These are phyloP conservation scores for Fistularia tabacaria DNA, from an alignment of 2,797 vertebrate genomes.

Conservation along the genomic window DNA sequence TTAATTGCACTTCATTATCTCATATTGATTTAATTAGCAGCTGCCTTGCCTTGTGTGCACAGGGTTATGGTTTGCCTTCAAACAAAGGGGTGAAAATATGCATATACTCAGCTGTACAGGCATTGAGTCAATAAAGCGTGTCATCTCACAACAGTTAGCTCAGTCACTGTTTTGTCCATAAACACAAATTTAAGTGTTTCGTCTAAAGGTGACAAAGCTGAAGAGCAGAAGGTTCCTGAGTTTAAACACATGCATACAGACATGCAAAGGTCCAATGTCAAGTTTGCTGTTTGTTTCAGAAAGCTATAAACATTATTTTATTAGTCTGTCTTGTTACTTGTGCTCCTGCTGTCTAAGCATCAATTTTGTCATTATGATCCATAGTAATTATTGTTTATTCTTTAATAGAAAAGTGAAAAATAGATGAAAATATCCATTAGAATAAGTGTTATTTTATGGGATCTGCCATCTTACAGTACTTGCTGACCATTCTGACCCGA, in stretches of 20 bases:
- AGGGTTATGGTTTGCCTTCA: slow-evolving; percentile 86
- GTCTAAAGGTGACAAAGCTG: slow-evolving; percentile 43
- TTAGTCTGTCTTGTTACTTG: slow-evolving; percentile 1
- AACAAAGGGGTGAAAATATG: slow-evolving; percentile 69
- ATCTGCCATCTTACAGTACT: slow-evolving; percentile 31
- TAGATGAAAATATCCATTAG: no score
- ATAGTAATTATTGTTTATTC: no score
- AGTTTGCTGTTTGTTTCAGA: slow-evolving; percentile 40
- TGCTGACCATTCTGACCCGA: slow-evolving; percentile 19
- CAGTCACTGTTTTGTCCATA: slow-evolving; percentile 47
- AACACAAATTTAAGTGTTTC: slow-evolving; percentile 43
- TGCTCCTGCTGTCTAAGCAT: background rate
- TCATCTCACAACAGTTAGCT: slow-evolving; percentile 53
- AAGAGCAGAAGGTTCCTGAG: slow-evolving; percentile 43
- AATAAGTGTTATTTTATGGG: slow-evolving; percentile 12
- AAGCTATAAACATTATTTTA: slow-evolving; percentile 34
- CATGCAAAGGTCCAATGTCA: background rate
- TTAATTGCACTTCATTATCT: slow-evolving; percentile 99
- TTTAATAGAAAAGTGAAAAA: no score
- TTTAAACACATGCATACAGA: slow-evolving; percentile 30
- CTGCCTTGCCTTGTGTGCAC: slow-evolving; percentile 84
- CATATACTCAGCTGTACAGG: slow-evolving; percentile 19
- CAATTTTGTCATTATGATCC: no score
- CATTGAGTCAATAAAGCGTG: slow-evolving; percentile 34
- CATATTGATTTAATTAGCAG: slow-evolving; percentile 98